Evolutionary conservation across 1,140 invertebrate genomes (phyloP).

Genomic region (Teleopsis dalmanni): DNA sequence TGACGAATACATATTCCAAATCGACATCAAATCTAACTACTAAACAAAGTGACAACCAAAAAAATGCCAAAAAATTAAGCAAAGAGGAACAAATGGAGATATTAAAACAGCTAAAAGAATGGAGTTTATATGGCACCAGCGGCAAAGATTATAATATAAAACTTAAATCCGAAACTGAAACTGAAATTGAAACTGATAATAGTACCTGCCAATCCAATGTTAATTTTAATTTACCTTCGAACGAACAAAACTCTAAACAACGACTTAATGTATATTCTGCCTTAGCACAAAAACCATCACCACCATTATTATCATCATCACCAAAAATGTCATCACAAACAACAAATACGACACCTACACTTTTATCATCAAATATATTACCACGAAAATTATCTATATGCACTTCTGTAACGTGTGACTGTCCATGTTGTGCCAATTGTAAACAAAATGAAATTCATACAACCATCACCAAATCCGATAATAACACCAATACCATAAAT

Average conservation of each 20-base stretch:
- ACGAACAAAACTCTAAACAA: conserved; percentile 13
- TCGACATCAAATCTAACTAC: conserved; percentile 27
- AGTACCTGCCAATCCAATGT: conserved; percentile 1
- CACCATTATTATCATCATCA: conserved; percentile 3
- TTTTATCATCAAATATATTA: conserved; percentile 1
- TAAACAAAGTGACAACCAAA: neutral
- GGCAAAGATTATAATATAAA: conserved; percentile 35
- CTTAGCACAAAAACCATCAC: neutral
- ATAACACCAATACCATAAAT: conserved; percentile 14
- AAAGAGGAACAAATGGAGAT: conserved; percentile 48
- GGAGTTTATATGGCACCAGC: conserved; percentile 46
- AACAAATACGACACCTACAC: neutral
- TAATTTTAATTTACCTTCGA: neutral
- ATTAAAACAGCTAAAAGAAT: conserved; percentile 50
- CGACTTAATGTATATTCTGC: conserved; percentile 9
- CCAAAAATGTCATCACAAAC: neutral
- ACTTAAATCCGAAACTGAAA: conserved; percentile 5
- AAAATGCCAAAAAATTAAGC: conserved; percentile 24
- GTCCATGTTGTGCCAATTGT: conserved; percentile 16
- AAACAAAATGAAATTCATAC: neutral
- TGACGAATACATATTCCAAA: conserved; percentile 15
- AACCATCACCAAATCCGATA: neutral
- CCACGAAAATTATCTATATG: conserved; percentile 9
- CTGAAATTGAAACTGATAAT: neutral
- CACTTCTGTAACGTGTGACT: conserved; percentile 15